phyloP scores from a whole-genome alignment of 35 echinoderm and acorn worm species.

The Hemicentrotus pulcherrimus region DNA sequence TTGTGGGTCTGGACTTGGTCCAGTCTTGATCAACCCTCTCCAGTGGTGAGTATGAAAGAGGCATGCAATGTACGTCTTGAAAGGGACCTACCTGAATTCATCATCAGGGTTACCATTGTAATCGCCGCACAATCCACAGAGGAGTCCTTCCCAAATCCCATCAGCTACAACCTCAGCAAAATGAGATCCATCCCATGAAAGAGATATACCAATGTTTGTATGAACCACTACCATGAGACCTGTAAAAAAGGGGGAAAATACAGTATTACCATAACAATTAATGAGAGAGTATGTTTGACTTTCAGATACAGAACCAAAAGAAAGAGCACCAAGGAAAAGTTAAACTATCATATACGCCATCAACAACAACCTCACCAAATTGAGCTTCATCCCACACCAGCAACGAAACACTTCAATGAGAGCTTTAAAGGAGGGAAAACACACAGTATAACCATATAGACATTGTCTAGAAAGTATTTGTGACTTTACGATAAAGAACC shows the following conservation, averaged over 20 bases:
- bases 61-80: too few species aligned
- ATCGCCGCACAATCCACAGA: slow-evolving; percentile 93
- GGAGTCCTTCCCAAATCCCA: slow-evolving; percentile 72
- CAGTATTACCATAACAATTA: too few species aligned
- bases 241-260: not conserved
- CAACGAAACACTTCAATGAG: slow-evolving; percentile 77
- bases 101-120: slow-evolving; percentile 84
- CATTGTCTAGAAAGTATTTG: not conserved
- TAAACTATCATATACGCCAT: slow-evolving; percentile 65
- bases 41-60: too few species aligned
- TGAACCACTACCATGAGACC: slow-evolving; percentile 91
- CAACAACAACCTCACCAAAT: slow-evolving; percentile 79
- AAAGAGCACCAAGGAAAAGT: too few species aligned
- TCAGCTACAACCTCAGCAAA: slow-evolving; percentile 87
- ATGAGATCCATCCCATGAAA: slow-evolving; percentile 89
- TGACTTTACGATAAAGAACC: not conserved
- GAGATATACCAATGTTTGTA: slow-evolving; percentile 79
- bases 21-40: too few species aligned
- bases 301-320: too few species aligned
- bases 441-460: not conserved
- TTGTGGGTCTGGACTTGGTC: too few species aligned
- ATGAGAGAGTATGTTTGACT: too few species aligned
- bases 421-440: slow-evolving; percentile 48
- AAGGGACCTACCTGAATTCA: slow-evolving; percentile 74
- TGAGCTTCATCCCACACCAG: slow-evolving; percentile 87